Percentiles rank a stretch among this genome's conserved stretches.
These are phyloP conservation scores for Nemapogon koenigi DNA, from an alignment of 2,888 invertebrate species.

Conservation along the genomic window DNA sequence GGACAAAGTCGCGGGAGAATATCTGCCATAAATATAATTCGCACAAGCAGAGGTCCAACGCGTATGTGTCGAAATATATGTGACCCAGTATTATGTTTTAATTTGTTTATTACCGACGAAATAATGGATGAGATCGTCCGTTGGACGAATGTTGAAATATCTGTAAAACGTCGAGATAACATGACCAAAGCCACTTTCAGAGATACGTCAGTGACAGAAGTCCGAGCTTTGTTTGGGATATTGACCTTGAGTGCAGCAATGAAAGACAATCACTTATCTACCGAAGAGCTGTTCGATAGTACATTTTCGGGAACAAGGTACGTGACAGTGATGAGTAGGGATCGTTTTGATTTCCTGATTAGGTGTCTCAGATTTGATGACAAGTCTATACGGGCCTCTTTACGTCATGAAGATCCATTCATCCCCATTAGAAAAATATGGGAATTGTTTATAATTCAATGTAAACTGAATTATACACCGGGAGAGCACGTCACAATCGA, in stretches of 20 bases:
- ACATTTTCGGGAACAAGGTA: slow-evolving; percentile 18
- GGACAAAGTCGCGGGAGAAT: not conserved
- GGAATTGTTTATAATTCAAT: slow-evolving; percentile 1
- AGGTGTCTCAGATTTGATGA: slow-evolving; percentile 11
- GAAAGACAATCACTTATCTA: slow-evolving; percentile 19
- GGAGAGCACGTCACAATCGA: slow-evolving; percentile 13
- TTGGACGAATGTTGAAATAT: slow-evolving; percentile 14
- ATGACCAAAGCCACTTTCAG: slow-evolving; percentile 11
- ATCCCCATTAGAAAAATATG: slow-evolving; percentile 19
- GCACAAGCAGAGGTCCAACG: slow-evolving; percentile 11
- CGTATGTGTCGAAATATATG: slow-evolving; percentile 14
- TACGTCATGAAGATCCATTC: slow-evolving; percentile 16
- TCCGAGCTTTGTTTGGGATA: slow-evolving; percentile 16
- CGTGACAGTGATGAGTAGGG: slow-evolving; percentile 16
- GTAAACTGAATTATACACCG: slow-evolving; percentile 1
- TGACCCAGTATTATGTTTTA: slow-evolving; percentile 12
- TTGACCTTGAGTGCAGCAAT: slow-evolving; percentile 15
- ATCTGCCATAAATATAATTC: not conserved
- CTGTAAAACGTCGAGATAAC: slow-evolving; percentile 11
- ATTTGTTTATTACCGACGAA: slow-evolving; percentile 15
- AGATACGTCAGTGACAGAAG: slow-evolving; percentile 13
- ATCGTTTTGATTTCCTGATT: slow-evolving; percentile 14
- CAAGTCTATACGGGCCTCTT: slow-evolving; percentile 12
- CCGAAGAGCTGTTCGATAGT: slow-evolving; percentile 18
- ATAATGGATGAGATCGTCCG: slow-evolving; percentile 12